Evolutionary conservation across 2,113 vertebrate genomes (phyloP), one percentile per base, ranked within the genome.

Genomic region (Nycticebus coucang): DNA sequence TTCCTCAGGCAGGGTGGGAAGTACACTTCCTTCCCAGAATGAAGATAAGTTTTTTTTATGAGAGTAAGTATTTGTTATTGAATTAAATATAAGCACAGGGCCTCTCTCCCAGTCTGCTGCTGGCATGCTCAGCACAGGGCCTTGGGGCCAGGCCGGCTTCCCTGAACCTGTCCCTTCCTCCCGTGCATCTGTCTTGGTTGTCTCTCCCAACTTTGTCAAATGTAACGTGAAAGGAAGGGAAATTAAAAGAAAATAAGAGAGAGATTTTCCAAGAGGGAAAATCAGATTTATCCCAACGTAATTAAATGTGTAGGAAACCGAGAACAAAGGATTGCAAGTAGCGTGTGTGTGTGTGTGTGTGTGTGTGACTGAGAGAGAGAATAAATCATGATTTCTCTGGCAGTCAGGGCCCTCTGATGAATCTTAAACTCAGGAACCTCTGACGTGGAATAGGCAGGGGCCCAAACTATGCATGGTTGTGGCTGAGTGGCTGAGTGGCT

Each of bases 241-340:
- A 97, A 97, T 95, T 59, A 95, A 96, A 97, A 81, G 95, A 94
- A 95, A 97, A 96, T 91, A 97, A 95, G 95, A 96, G 93, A 95
- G 75, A 94, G 92, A 74, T 95, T 95, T 92, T 95, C 82, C 69
- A 85, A 95, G 87, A 90, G 87, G 87, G 37, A 41, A 96, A 97
- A 97, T 97, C 87, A 96, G 97, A 97, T 98, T 97, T 96, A 83
- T 97, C 68, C 96, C 75, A 84, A 82, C 62, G 96, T 97, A 97
- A 98, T 98, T 97, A 97, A 97, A 97, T 95, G 95, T 97, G 96
- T 96, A 92, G 96, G 89, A 91, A 95, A 89, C 41, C 0, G 26
- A 95, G 94, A 96, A 97, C 94, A 97, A 96, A 97, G 84, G 89
- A 92, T 64, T 93, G 66, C 91, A 97, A 96, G 96, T 91, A n/a